Conservation (phyloP, 1,140 invertebrate genomes). For the Drosophila punjabiensis region DNA sequence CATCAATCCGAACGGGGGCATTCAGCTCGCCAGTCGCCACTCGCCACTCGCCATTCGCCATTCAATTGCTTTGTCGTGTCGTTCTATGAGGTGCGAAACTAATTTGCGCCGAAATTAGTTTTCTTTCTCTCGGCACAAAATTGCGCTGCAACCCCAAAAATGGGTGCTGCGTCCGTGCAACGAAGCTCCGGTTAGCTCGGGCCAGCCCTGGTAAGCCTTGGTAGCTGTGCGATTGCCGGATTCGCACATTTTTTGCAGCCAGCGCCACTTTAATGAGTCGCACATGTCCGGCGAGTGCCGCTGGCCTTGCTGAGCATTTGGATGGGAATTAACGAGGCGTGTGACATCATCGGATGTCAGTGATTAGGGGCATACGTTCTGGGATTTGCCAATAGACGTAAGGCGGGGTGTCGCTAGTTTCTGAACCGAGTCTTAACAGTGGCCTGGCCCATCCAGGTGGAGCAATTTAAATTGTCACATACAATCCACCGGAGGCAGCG, state of each 20-base stretch:
- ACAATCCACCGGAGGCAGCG: conserved; percentile 19
- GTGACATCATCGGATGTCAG: conserved; percentile 59
- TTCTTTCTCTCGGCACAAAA: conserved; percentile 71
- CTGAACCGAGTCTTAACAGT: conserved; percentile 8
- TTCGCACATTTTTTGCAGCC: conserved; percentile 43
- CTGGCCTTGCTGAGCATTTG: conserved; percentile 59
- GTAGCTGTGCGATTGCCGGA: conserved; percentile 31
- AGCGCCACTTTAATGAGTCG: conserved; percentile 73
- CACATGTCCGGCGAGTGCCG: conserved; percentile 65
- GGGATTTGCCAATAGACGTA: conserved; percentile 46
- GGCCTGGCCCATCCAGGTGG: background rate
- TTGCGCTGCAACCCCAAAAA: conserved; percentile 64
- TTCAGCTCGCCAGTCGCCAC: conserved; percentile 56
- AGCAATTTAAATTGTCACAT: conserved; percentile 43
- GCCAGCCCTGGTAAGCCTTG: conserved; percentile 20
- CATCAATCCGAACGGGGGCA: conserved; percentile 31
- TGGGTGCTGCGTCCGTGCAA: conserved; percentile 18
- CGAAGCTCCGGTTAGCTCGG: conserved; percentile 10
- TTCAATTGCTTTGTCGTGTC: conserved; percentile 72
- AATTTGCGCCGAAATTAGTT: conserved; percentile 83
- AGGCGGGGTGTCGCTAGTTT: background rate
- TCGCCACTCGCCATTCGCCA: conserved; percentile 25
- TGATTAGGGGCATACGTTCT: conserved; percentile 66
- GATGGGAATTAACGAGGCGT: conserved; percentile 56
- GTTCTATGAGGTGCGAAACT: conserved; percentile 79